phyloP scores from a whole-genome alignment of 2,888 invertebrate species.

The Apocheima hispidaria region DNA sequence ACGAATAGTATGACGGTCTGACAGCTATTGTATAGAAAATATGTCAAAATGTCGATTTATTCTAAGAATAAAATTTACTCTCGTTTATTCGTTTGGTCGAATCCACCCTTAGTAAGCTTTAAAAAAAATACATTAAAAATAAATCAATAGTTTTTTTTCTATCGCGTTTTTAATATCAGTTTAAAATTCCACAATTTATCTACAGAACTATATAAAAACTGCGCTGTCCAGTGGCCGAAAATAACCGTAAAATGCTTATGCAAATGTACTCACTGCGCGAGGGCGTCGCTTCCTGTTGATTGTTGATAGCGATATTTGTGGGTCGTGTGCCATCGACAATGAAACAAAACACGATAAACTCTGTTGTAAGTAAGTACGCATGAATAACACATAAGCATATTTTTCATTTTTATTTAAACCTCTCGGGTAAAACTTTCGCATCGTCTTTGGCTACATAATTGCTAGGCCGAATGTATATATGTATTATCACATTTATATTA shows the following conservation, averaged over 20 bases:
- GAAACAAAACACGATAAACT: conserved; percentile 26
- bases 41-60: too few relatives aligned
- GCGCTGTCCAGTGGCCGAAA: conserved; percentile 47
- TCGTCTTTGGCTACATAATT: too few relatives aligned
- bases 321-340: conserved; percentile 43
- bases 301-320: conserved; percentile 70
- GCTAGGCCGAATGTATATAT: too few relatives aligned
- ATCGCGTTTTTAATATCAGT: conserved; percentile 21
- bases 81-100: too few relatives aligned
- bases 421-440: too few relatives aligned
- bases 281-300: conserved; percentile 61
- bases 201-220: conserved; percentile 37
- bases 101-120: too few relatives aligned
- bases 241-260: conserved; percentile 69
- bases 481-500: too few relatives aligned
- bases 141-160: not conserved
- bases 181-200: conserved; percentile 1
- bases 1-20: too few relatives aligned
- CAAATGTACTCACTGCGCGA: conserved; percentile 66
- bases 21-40: too few relatives aligned
- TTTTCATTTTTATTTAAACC: not conserved
- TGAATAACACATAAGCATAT: not conserved
- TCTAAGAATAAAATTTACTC: too few relatives aligned
- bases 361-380: not conserved
- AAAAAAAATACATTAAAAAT: too few relatives aligned